Evolutionary conservation across 2,888 invertebrate genomes (phyloP).

Genomic region (Coleophora deauratella): DNA sequence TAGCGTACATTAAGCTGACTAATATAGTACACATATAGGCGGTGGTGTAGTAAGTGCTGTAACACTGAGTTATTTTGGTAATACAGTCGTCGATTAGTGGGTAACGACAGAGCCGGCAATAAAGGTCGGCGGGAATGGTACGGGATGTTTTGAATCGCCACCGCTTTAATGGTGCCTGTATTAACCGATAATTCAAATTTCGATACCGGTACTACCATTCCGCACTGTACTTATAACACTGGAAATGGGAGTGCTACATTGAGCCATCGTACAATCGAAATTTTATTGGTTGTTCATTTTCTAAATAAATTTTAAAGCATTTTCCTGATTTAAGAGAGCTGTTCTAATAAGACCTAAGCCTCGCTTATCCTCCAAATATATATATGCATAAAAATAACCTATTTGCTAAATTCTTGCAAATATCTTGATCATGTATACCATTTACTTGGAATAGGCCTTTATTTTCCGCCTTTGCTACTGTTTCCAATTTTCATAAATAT

Average conservation of each 20-base stretch:
- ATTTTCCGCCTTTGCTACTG: too few species aligned
- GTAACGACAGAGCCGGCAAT: conserved; percentile 56
- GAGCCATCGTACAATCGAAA: neutral
- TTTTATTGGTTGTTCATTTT: too few species aligned
- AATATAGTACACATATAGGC: conserved; percentile 5
- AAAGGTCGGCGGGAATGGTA: conserved; percentile 51
- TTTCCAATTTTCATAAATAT: too few species aligned
- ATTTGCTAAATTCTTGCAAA: too few species aligned
- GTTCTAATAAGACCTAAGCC: too few species aligned
- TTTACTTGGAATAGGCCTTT: too few species aligned
- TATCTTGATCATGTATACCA: too few species aligned
- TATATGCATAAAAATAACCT: too few species aligned
- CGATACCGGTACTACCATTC: conserved; percentile 24
- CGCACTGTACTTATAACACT: conserved; percentile 19
- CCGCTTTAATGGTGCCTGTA: conserved; percentile 61
- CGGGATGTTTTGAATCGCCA: conserved; percentile 72
- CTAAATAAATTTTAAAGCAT: too few species aligned
- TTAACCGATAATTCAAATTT: conserved; percentile 65
- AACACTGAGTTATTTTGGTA: conserved; percentile 61
- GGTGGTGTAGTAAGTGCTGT: conserved; percentile 12
- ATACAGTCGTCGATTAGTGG: conserved; percentile 66
- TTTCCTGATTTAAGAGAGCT: too few species aligned
- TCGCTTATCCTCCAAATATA: too few species aligned
- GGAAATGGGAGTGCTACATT: conserved; percentile 5
- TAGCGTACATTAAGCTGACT: too few species aligned